Conservation (phyloP, 2,113 vertebrate species). For the Clarias magur region DNA sequence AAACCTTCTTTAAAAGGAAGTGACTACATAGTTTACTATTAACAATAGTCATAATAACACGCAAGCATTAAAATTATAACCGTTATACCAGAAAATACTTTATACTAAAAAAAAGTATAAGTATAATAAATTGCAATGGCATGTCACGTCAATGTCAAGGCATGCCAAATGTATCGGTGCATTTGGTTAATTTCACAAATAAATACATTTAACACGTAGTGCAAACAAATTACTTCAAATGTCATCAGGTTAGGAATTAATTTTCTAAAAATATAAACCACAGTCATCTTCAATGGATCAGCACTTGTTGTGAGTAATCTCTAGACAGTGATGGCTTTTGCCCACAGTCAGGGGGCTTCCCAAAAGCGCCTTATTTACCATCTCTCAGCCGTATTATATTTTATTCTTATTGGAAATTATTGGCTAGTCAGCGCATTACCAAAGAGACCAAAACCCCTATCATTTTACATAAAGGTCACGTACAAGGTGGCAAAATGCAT, state of each 20-base stretch:
- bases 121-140: background rate
- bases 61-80: background rate
- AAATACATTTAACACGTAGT: background rate
- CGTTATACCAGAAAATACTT: background rate
- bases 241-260: background rate
- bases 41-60: no score
- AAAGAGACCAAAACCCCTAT: background rate
- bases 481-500: background rate
- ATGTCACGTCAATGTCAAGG: background rate
- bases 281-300: background rate
- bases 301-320: background rate
- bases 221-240: background rate
- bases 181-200: background rate
- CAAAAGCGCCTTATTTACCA: background rate
- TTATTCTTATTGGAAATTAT: background rate
- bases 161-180: background rate
- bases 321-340: background rate
- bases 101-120: background rate
- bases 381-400: background rate
- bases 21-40: background rate
- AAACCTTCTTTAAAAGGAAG: background rate
- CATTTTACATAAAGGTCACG: background rate
- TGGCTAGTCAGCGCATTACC: background rate
- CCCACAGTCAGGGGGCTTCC: conserved; percentile 8
- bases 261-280: background rate